These are phyloP conservation scores for Megaleporinus macrocephalus DNA, from an alignment of 2,113 vertebrate genomes.

Conservation along the genomic window DNA sequence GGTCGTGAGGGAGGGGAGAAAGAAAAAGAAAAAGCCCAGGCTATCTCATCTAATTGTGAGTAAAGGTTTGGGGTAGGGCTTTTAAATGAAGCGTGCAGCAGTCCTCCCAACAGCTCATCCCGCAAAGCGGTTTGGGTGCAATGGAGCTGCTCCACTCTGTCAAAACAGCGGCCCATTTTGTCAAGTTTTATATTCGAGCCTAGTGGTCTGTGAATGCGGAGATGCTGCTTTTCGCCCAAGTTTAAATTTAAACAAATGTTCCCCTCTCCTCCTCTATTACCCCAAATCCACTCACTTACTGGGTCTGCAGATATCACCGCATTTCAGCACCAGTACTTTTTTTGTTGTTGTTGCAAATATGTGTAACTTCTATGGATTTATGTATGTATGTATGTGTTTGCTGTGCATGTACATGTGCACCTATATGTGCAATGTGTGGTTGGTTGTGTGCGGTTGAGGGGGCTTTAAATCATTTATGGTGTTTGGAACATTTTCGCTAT, in stretches of 20 bases:
- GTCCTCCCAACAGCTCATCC: constrained; percentile 40
- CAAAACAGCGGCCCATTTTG: constrained; percentile 46
- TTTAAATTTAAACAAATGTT: constrained; percentile 62
- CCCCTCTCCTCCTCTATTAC: constrained; percentile 47
- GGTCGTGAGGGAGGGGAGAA: constrained; percentile 1
- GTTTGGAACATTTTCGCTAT: too few species aligned
- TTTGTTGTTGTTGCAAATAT: too few species aligned
- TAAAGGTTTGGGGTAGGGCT: constrained; percentile 47
- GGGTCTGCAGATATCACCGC: not conserved
- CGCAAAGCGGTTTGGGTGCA: constrained; percentile 27
- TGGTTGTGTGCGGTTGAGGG: too few species aligned
- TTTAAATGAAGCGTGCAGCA: constrained; percentile 52
- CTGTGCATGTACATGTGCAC: too few species aligned
- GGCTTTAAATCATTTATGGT: too few species aligned
- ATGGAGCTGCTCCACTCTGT: constrained; percentile 43
- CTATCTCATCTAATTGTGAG: constrained; percentile 54
- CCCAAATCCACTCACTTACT: constrained; percentile 16
- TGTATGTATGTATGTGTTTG: not conserved
- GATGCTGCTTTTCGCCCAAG: constrained; percentile 20
- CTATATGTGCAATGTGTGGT: too few species aligned
- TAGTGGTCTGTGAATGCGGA: constrained; percentile 48
- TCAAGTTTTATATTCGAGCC: constrained; percentile 45
- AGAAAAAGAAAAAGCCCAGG: too few species aligned
- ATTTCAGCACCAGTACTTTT: not conserved
- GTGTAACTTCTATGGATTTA: not conserved